Evolutionary conservation across 2,113 vertebrate species (phyloP), one percentile per base, ranked within the genome.

Genomic region (Myocastor coypus): DNA sequence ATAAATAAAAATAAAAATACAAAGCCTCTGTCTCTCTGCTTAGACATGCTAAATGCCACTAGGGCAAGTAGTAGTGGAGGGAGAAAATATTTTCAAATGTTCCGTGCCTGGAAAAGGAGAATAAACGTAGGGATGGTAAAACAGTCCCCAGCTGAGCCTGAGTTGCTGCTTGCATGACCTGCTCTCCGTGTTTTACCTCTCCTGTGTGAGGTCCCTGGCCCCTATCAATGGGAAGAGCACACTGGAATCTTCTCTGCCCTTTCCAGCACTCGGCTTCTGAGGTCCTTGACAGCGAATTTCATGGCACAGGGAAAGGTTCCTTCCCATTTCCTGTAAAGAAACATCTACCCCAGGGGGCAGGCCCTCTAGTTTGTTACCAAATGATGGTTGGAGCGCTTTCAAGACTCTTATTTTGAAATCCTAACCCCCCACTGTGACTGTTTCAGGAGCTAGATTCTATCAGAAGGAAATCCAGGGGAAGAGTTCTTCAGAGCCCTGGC

Each of bases 41-140:
- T 37, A 13, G 89, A 78, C n/a, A 61, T 40, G 55, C 84, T n/a
- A 55, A 63, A 71, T 77, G 59, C 63, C 73, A 81, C 55, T 52
- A 77, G 28, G n/a, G 30, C 63, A 94, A 83, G 94, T 34, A 83
- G 55, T 22, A 37, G 71, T 22, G 20, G 50, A 87, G 40, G 14
- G 77, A 75, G 11, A 73, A 50, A 11, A n/a, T 6, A 73, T 40
- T 69, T 86, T 94, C 40, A 42, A 63, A 73, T 71, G 12, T 71
- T 83, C 94, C 92, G 28, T 82, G 26, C 82, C 64, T 84, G 22
- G 64, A 94, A 94, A 94, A 73, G 28, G 82, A 12, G 30, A 90
- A 59, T n/a, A 78, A 34, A 42, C 34, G 91, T 77, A 75, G 30
- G 10, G 26, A 68, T 84, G 52, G 19, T 66, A 91, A 61, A 50